A percentile compares a stretch with the other conserved stretches of the same genome.
Conservation (phyloP, 1,140 invertebrate genomes). For the Ceratosolen solmsi region DNA sequence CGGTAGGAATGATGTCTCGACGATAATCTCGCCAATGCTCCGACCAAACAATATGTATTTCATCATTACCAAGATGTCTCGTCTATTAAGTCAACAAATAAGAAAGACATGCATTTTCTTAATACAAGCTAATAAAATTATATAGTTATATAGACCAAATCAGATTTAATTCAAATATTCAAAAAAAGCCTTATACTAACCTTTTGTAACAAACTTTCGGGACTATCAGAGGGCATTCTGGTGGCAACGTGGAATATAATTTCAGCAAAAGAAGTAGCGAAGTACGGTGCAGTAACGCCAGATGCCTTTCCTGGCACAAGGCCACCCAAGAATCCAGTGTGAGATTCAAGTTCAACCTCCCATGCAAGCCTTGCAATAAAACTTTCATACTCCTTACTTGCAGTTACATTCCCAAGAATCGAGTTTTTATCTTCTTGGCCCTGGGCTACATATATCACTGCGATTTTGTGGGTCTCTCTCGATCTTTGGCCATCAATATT, state of each 20-base stretch:
- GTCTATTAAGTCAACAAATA: conserved; percentile 77
- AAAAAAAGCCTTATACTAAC: conserved; percentile 67
- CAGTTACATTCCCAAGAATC: conserved; percentile 82
- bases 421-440: conserved; percentile 98
- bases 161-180: no score
- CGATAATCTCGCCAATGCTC: conserved; percentile 97
- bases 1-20: conserved; percentile 96
- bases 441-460: conserved; percentile 97
- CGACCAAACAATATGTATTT: conserved; percentile 99
- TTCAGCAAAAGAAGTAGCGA: conserved; percentile 91
- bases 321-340: conserved; percentile 97
- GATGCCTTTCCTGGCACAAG: conserved; percentile 92
- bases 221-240: conserved; percentile 91
- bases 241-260: conserved; percentile 98
- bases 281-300: conserved; percentile 95
- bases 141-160: no score
- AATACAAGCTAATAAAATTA: no score
- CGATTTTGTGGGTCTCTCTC: conserved; percentile 98
- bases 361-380: conserved; percentile 96
- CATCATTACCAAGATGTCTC: conserved; percentile 97
- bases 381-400: conserved; percentile 93
- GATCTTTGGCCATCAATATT: conserved; percentile 93
- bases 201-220: conserved; percentile 92
- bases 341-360: conserved; percentile 96
- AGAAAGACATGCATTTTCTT: no score